Percentiles rank a stretch among this genome's conserved stretches.
phyloP scores from a whole-genome alignment of 1,140 invertebrate genomes.

The Rhagoletis zephyria region DNA sequence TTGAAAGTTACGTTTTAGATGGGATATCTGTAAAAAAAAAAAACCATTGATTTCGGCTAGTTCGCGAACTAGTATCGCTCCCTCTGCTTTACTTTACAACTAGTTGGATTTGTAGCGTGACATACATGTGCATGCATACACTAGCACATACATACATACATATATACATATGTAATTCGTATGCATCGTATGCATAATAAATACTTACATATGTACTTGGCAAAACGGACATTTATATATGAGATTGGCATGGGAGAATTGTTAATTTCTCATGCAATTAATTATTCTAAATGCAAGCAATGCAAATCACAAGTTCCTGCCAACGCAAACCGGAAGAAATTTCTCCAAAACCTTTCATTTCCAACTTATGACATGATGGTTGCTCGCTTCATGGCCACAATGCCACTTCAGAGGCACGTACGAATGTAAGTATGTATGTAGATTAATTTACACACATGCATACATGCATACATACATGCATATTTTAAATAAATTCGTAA shows the following conservation, averaged over 20 bases:
- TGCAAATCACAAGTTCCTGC: background rate
- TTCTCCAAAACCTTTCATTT: background rate
- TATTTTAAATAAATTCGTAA: background rate
- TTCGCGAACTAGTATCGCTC: too few relatives aligned
- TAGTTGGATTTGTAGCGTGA: too few relatives aligned
- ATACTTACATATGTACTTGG: too few relatives aligned
- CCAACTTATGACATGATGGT: background rate
- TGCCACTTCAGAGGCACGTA: background rate
- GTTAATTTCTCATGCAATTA: conserved; percentile 40
- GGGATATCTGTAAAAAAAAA: too few relatives aligned
- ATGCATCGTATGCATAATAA: background rate
- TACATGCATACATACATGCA: background rate
- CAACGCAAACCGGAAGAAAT: conserved; percentile 31
- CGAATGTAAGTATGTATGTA: background rate
- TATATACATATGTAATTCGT: background rate
- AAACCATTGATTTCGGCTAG: too few relatives aligned
- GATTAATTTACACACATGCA: background rate
- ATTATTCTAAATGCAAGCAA: conserved; percentile 22
- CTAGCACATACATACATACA: background rate
- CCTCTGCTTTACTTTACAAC: too few relatives aligned
- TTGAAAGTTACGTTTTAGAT: too few relatives aligned
- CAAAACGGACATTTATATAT: background rate
- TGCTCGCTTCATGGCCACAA: background rate
- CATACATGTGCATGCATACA: background rate
- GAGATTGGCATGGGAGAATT: background rate